Base-by-base conservation (phyloP, 2,113 vertebrate species). In the Zosterops hypoxanthus region DNA sequence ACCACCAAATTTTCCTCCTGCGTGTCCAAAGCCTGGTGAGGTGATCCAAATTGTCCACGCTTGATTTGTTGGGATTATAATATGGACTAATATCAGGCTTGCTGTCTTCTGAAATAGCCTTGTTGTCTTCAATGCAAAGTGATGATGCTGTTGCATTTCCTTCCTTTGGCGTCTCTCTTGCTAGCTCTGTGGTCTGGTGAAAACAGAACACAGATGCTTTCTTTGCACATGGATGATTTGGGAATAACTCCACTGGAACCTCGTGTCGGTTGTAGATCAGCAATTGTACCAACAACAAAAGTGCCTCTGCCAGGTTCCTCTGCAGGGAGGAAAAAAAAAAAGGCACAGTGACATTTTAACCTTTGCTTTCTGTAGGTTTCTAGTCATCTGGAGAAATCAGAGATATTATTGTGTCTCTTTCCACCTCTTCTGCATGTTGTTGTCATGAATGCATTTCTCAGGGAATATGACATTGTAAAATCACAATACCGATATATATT, bases 201-300 rank as follows among this genome's bases (percentile, higher is more conserved):
- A 95, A 96, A 79, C 77, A 82, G 89, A 92, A 85, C 96, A 82
- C 96, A 97, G 96, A 96, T 97, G 96, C 91, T 96, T 64, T 85
- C 86, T 96, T 95, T 94, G 83, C 96, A 96, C 95, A 95, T 96
- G 95, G 86, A 94, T 96, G 96, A 65, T 96, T 85, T 97, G 83
- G 84, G 89, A 96, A 95, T 95, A 94, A 94, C 89, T 96, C 83
- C 81, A 57, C 1, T 95, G 94, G 91, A 97, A 87, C 73, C 78
- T 94, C 89, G 11, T 39, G 72, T 96, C 91, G 76, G 17, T 82
- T 94, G 76, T 88, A 94, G 81, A 96, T 88, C 88, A 92, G 82
- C 83, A 71, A 49, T 69, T 85, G 91, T 87, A 95, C 81, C 81
- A 87, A 82, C 42, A 95, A 83, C 23, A 86, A 26, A 86, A 88